Conservation (phyloP, 2,888 invertebrate species). For the Noctuana brunneofusca region DNA sequence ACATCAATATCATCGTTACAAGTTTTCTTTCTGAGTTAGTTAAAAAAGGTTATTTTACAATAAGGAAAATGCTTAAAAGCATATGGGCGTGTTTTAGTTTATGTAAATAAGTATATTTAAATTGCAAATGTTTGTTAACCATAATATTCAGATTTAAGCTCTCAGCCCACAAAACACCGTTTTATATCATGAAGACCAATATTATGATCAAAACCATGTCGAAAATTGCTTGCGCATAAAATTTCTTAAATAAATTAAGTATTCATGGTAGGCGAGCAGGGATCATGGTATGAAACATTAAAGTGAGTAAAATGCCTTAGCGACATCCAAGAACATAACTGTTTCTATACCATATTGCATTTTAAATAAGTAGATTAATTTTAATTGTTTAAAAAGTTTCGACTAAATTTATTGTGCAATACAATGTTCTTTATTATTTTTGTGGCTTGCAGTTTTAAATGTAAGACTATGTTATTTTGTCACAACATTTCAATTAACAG, state of each 20-base stretch:
- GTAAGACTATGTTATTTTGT: background rate
- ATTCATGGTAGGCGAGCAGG: no score
- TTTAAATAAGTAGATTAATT: conserved; percentile 40
- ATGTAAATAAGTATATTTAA: conserved; percentile 24
- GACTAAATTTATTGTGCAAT: conserved; percentile 40
- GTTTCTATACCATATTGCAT: conserved; percentile 29
- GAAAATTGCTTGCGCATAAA: no score
- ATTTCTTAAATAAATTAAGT: background rate
- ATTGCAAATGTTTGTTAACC: background rate
- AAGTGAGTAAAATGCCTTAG: background rate
- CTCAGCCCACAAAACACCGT: background rate
- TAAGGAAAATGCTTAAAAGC: conserved; percentile 4
- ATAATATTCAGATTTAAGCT: background rate
- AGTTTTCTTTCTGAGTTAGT: conserved; percentile 9
- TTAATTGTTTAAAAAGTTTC: conserved; percentile 53
- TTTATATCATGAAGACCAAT: background rate
- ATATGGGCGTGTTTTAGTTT: background rate
- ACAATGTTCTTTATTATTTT: conserved; percentile 42
- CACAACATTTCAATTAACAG: background rate
- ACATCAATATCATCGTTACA: no score
- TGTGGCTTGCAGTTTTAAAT: background rate
- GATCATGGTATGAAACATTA: background rate
- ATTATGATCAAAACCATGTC: background rate
- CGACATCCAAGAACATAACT: background rate
- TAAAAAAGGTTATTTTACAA: background rate